Percentiles rank a stretch among this genome's conserved stretches.
These are phyloP conservation scores for Ochotona princeps DNA, from an alignment of 2,113 vertebrate species.

Conservation along the genomic window DNA sequence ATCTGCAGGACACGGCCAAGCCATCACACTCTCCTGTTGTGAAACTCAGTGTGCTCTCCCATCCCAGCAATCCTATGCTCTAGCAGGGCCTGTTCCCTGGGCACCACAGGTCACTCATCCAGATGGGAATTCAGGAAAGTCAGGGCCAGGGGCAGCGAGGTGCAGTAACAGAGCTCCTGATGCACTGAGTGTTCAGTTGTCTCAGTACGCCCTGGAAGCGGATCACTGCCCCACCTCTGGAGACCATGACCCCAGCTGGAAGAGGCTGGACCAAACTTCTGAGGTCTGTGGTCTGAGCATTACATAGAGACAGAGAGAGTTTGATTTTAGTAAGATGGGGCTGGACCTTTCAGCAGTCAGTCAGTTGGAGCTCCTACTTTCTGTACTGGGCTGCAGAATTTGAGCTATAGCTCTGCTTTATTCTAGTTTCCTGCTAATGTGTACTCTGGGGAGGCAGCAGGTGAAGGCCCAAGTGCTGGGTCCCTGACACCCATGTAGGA, in stretches of 20 bases:
- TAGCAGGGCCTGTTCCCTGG: background rate
- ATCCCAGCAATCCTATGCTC: background rate
- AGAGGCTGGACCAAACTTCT: background rate
- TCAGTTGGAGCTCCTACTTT: too few relatives aligned
- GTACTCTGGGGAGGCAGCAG: too few relatives aligned
- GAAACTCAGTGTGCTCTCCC: background rate
- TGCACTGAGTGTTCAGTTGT: background rate
- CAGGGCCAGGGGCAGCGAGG: background rate
- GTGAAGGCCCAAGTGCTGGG: too few relatives aligned
- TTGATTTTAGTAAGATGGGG: background rate
- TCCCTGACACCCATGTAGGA: too few relatives aligned
- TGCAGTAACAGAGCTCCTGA: background rate
- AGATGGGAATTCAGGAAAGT: background rate
- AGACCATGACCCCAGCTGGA: background rate
- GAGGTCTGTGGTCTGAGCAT: background rate
- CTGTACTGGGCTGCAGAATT: too few relatives aligned
- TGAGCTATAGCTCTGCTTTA: too few relatives aligned
- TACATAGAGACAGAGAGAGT: background rate
- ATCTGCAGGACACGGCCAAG: background rate
- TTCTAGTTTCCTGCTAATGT: too few relatives aligned
- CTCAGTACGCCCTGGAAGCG: background rate
- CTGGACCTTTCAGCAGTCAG: too few relatives aligned
- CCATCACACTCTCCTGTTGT: accelerated
- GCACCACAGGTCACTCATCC: too few relatives aligned
- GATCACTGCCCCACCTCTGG: background rate